phyloP scores from a whole-genome alignment of 2,797 vertebrate species.

The Scolopax rusticola region DNA sequence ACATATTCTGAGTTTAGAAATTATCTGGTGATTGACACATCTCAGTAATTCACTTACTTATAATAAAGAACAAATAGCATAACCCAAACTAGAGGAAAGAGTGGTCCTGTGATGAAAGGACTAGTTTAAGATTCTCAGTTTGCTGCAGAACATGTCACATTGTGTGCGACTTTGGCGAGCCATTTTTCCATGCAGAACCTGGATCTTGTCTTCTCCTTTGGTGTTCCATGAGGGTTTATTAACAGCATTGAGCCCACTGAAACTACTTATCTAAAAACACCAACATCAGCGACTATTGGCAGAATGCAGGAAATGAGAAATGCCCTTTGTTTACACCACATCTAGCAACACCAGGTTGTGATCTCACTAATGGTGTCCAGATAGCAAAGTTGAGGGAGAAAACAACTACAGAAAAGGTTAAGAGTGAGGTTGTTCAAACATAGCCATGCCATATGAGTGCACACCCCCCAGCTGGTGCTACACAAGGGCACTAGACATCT shows the following conservation, averaged over 20 bases:
- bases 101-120: not conserved
- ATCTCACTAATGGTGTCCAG: not conserved
- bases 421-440: not conserved
- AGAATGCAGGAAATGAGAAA: not conserved
- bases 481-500: not conserved
- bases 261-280: not conserved
- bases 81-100: not conserved
- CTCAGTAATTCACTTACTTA: not conserved
- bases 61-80: not conserved
- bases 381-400: not conserved
- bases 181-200: not conserved
- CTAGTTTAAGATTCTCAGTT: not conserved
- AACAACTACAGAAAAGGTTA: not conserved
- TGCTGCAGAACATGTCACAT: not conserved
- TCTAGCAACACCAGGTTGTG: not conserved
- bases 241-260: not conserved
- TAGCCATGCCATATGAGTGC: too few species aligned
- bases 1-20: not conserved
- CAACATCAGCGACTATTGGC: not conserved
- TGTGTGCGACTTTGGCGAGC: not conserved
- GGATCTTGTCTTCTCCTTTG: not conserved
- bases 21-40: not conserved
- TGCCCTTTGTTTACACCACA: not conserved
- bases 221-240: not conserved
- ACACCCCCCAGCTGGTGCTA: not conserved